Percentiles rank a stretch among this genome's conserved stretches.
phyloP scores from a whole-genome alignment of 1,140 invertebrate genomes.

The Chrysomallon squamiferum region DNA sequence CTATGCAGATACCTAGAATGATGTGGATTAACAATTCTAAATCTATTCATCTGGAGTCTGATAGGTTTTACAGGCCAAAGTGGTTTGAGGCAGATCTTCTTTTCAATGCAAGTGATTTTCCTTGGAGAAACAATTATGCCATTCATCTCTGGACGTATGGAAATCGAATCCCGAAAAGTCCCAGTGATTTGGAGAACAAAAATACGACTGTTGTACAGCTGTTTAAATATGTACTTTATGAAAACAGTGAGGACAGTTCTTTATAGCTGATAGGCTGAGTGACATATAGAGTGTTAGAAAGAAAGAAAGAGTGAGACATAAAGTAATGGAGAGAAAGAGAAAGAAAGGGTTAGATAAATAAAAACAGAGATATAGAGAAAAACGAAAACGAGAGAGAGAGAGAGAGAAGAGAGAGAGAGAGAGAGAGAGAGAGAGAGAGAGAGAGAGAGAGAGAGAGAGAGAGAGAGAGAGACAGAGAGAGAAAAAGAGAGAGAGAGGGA shows the following conservation, averaged over 20 bases:
- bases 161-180: constrained; percentile 17
- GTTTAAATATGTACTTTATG: constrained; percentile 22
- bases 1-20: constrained; percentile 22
- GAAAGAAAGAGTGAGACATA: no score
- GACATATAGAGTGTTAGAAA: no score
- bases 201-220: constrained; percentile 27
- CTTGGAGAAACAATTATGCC: constrained; percentile 26
- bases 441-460: no score
- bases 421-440: no score
- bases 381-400: no score
- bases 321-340: no score
- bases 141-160: constrained; percentile 25
- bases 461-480: no score
- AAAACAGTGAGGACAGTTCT: neutral
- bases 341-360: no score
- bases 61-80: constrained; percentile 23
- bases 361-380: no score
- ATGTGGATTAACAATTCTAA: constrained; percentile 21
- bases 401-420: no score
- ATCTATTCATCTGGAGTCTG: constrained; percentile 20
- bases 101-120: constrained; percentile 18
- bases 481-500: no score
- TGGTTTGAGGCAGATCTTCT: constrained; percentile 29
- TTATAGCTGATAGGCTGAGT: no score
- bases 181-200: constrained; percentile 10